Evolutionary conservation across 2,797 vertebrate species (phyloP).

Genomic region (Lateolabrax maculatus): DNA sequence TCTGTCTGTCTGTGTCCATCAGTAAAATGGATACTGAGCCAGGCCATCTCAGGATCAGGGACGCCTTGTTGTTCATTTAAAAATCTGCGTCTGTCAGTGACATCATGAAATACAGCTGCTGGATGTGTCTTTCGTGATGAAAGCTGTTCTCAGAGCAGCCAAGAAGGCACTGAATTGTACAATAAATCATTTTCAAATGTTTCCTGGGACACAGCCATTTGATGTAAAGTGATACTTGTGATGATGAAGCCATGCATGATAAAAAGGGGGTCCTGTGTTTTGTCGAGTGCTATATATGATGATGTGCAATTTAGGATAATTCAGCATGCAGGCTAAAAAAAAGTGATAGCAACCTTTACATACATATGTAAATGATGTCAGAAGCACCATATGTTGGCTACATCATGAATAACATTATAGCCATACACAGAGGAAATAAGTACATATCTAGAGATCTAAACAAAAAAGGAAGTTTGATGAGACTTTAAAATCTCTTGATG

Average conservation of each 20-base stretch:
- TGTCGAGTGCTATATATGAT: not conserved
- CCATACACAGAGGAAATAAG: not conserved
- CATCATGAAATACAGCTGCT: slow-evolving; percentile 37
- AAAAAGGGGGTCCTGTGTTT: not conserved
- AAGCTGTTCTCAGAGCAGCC: slow-evolving; percentile 21
- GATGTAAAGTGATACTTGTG: slow-evolving; percentile 28
- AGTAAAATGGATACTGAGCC: slow-evolving; percentile 14
- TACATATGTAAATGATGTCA: slow-evolving; percentile 12
- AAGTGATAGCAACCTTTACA: not conserved
- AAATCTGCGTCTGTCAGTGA: slow-evolving; percentile 41
- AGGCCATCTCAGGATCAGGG: slow-evolving; percentile 25
- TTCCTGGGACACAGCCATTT: slow-evolving; percentile 12
- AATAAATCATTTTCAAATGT: slow-evolving; percentile 6
- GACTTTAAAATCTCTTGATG: slow-evolving; percentile 37
- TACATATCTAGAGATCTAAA: slow-evolving; percentile 13
- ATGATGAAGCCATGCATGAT: slow-evolving; percentile 8
- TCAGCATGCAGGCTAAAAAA: not conserved
- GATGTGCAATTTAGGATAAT: not conserved
- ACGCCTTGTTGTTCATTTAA: slow-evolving; percentile 30
- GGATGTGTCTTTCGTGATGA: slow-evolving; percentile 32
- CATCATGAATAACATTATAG: slow-evolving; percentile 13
- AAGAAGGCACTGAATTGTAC: not conserved
- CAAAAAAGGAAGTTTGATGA: not conserved
- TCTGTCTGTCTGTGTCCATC: slow-evolving; percentile 29
- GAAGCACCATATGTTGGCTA: not conserved